Evolutionary conservation across 2,888 invertebrate species (phyloP), one percentile per base, ranked within the genome.

Genomic region (Drosophila prostipennis): DNA sequence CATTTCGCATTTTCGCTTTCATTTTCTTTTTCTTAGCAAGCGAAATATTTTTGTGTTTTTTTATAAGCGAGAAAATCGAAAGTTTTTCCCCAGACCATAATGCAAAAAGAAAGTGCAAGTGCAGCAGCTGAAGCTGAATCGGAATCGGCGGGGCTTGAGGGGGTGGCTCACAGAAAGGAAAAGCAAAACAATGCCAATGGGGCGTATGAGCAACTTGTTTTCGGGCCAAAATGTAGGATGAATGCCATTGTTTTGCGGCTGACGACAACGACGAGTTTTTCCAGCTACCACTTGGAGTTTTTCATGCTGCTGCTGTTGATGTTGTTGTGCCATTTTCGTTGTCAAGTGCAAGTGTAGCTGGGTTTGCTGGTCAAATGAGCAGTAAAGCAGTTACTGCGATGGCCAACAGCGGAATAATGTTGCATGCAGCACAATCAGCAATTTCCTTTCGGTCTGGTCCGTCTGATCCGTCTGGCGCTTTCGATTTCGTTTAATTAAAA

Each of bases 101-200:
- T 89, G 87, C 84, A 90, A 90, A 90, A 89, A 90, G 90, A 90
- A 90, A 90, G 90, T 90, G 90, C 91, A 91, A 90, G 90, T 90
- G 91, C 90, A 90, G 83, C 86, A 86, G 76, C 86, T 74, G 74
- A 77, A 82, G 85, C 74, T 70, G 63, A 45, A 37, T 57, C 26
- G 45, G 37, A 16, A 46, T 14, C 16, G 46, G 14, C 16, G 46
- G 32, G 16, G 14, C 29, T 32, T 32, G 14, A 29, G 46, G 46
- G 46, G 46, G 46, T 46, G 46, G 46, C 40, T 39, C 40, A 79
- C 77, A 78, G 77, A 86, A 81, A 87, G 87, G 78, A 79, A 80
- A 80, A 78, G 80, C 70, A 75, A 75, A 85, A 85, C 80, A 79
- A 85, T 80, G 80, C 72, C 78, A 89, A 72, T 72, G 85, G 82